Conservation (phyloP, 2,888 invertebrate species). For the Biston betularia region DNA sequence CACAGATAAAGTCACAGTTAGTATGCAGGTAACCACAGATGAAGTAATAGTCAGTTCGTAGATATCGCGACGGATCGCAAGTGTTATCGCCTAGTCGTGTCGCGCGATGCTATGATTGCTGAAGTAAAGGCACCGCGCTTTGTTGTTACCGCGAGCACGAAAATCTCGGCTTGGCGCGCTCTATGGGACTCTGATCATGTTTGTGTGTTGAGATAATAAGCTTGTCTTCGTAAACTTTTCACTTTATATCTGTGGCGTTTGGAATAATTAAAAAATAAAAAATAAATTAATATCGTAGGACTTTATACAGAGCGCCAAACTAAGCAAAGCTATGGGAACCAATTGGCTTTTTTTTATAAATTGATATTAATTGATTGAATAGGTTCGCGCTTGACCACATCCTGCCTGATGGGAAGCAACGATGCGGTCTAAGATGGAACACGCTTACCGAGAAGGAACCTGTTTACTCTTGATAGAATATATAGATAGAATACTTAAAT, state of each 20-base stretch:
- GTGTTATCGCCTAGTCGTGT: slow-evolving; percentile 54
- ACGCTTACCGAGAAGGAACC: no score
- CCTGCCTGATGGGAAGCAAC: no score
- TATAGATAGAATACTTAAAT: no score
- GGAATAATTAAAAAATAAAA: no score
- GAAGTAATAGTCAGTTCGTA: slow-evolving; percentile 4
- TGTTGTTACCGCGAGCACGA: slow-evolving; percentile 59
- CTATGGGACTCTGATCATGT: slow-evolving; percentile 20
- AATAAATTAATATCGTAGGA: no score
- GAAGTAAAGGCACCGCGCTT: slow-evolving; percentile 68
- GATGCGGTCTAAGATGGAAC: no score
- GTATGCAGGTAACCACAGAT: slow-evolving; percentile 1
- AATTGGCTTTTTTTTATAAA: no score
- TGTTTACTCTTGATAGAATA: no score
- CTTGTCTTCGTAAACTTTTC: slow-evolving; percentile 12
- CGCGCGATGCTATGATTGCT: slow-evolving; percentile 64
- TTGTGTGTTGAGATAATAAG: slow-evolving; percentile 24
- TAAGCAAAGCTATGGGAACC: no score
- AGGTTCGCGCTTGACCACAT: no score
- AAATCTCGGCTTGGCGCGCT: slow-evolving; percentile 27
- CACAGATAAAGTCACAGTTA: not conserved
- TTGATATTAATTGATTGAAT: no score
- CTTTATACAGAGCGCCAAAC: no score
- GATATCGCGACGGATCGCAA: slow-evolving; percentile 48
- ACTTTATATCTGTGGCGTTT: slow-evolving; percentile 1